A percentile compares a stretch with the other conserved stretches of the same genome.
Evolutionary conservation across 2,113 vertebrate genomes (phyloP).

Genomic region (Hemibagrus wyckioides): DNA sequence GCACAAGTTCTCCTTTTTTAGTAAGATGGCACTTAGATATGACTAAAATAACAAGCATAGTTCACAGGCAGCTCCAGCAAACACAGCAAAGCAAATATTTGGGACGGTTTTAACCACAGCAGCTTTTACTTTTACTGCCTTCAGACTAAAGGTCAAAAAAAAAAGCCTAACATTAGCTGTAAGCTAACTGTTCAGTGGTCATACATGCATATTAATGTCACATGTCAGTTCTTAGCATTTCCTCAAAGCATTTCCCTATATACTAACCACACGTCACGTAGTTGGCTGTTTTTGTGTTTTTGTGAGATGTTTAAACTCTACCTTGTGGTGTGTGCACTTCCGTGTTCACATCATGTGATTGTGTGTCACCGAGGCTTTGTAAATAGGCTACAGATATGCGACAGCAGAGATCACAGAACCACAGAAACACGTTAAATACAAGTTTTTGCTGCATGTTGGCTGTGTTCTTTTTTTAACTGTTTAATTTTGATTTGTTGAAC

Average conservation of each 20-base stretch:
- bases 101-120: background rate
- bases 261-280: background rate
- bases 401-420: background rate
- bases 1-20: background rate
- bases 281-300: background rate
- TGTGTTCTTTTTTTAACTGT: background rate
- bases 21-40: background rate
- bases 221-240: constrained; percentile 16
- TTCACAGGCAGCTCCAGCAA: background rate
- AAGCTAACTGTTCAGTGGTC: background rate
- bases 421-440: background rate
- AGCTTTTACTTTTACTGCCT: background rate
- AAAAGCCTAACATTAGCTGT: constrained; percentile 13
- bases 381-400: background rate
- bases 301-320: constrained; percentile 24
- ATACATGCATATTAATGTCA: constrained; percentile 19
- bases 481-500: background rate
- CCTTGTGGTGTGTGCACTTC: constrained; percentile 40
- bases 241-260: constrained; percentile 26
- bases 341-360: constrained; percentile 44
- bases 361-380: constrained; percentile 42
- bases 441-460: background rate
- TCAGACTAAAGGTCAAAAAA: background rate
- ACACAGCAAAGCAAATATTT: constrained; percentile 31
- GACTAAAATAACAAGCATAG: constrained; percentile 19